These are phyloP conservation scores for Scyliorhinus canicula DNA, from an alignment of 2,797 vertebrate species.

Conservation along the genomic window DNA sequence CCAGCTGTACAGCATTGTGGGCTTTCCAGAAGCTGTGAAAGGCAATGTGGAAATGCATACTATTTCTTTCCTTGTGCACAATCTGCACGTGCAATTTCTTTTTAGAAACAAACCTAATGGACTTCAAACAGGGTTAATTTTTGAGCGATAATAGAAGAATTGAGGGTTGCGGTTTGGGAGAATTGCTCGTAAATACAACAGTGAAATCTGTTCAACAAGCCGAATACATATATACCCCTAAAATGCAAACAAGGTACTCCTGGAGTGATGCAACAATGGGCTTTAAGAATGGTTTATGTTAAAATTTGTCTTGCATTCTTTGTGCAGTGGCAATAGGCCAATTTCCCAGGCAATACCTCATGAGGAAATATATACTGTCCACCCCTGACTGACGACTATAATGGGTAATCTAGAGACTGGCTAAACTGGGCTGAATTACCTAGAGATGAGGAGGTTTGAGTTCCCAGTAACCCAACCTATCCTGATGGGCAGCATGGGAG, in stretches of 20 bases:
- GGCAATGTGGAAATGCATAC: not conserved
- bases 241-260: not conserved
- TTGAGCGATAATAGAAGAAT: not conserved
- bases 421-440: not conserved
- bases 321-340: not conserved
- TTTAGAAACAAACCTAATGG: not conserved
- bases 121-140: not conserved
- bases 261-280: not conserved
- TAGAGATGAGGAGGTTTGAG: not conserved
- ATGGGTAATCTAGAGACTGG: not conserved
- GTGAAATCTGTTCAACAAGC: not conserved
- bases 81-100: not conserved
- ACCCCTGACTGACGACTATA: not conserved
- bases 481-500: too few species aligned
- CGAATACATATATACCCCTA: not conserved
- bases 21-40: not conserved
- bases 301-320: not conserved
- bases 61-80: not conserved
- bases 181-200: not conserved
- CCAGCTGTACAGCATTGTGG: not conserved
- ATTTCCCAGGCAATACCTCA: not conserved
- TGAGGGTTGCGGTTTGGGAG: not conserved
- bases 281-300: not conserved
- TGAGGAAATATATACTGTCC: not conserved
- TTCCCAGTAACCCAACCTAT: not conserved